These are phyloP conservation scores for Trichosurus vulpecula DNA, from an alignment of 2,797 vertebrate genomes.

Conservation along the genomic window DNA sequence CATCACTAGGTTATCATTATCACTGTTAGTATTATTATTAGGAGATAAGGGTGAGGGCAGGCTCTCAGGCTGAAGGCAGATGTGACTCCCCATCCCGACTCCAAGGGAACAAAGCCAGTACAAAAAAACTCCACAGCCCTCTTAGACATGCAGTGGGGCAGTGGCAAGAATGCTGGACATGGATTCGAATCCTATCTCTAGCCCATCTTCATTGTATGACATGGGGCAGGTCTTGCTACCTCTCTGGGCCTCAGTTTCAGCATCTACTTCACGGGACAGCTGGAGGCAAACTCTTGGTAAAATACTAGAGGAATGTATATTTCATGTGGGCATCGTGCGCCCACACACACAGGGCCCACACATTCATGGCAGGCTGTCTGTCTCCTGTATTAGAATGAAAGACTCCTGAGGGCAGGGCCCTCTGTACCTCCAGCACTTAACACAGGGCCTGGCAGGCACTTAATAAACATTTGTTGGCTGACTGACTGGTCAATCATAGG, in stretches of 20 bases:
- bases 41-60: background rate
- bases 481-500: no score
- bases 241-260: background rate
- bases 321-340: no score
- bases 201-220: background rate
- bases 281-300: no score
- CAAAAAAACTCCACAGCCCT: background rate
- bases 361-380: background rate
- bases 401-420: background rate
- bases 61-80: background rate
- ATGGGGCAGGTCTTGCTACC: fast-evolving
- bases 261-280: no score
- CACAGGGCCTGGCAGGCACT: no score
- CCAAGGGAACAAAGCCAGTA: background rate
- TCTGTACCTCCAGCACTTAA: background rate
- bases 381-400: background rate
- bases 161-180: background rate
- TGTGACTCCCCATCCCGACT: background rate
- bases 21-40: background rate
- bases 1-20: slow-evolving; percentile 44
- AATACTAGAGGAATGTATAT: no score
- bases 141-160: background rate
- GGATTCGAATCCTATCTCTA: background rate
- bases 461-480: background rate
- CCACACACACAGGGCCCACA: no score